These are phyloP conservation scores for Barypeithes pellucidus DNA, from an alignment of 2,888 invertebrate genomes.

Conservation along the genomic window DNA sequence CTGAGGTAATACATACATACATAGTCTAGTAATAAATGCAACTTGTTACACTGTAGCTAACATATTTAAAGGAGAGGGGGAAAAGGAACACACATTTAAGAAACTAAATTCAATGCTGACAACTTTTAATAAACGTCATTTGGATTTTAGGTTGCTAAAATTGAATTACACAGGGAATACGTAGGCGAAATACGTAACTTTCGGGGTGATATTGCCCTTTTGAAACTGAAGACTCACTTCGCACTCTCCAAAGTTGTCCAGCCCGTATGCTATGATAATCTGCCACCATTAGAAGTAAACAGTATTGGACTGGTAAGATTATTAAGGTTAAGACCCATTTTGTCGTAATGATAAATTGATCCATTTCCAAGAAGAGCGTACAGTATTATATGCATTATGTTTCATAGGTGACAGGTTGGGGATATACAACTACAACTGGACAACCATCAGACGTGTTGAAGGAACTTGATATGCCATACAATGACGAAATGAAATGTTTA, in stretches of 20 bases:
- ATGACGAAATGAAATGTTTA: slow-evolving; percentile 55
- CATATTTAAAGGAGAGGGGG: too few relatives aligned
- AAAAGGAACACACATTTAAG: too few relatives aligned
- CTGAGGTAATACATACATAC: too few relatives aligned
- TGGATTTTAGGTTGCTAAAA: slow-evolving; percentile 57
- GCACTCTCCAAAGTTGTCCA: slow-evolving; percentile 63
- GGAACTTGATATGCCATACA: slow-evolving; percentile 59
- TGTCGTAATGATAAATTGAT: too few relatives aligned
- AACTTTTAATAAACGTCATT: not conserved
- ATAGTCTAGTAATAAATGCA: too few relatives aligned
- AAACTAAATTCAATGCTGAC: too few relatives aligned
- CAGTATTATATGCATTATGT: too few relatives aligned
- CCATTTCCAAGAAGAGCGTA: too few relatives aligned
- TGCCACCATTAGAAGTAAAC: slow-evolving; percentile 8
- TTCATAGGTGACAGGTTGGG: slow-evolving; percentile 65
- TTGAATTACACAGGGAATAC: slow-evolving; percentile 57
- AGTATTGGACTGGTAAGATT: slow-evolving; percentile 21
- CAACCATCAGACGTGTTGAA: slow-evolving; percentile 60
- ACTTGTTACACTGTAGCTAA: too few relatives aligned
- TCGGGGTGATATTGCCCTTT: slow-evolving; percentile 65
- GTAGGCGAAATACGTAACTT: slow-evolving; percentile 59
- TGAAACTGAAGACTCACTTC: slow-evolving; percentile 63
- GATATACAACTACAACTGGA: slow-evolving; percentile 59
- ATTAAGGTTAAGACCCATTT: not conserved
- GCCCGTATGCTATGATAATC: slow-evolving; percentile 65